A percentile compares a stretch with the other conserved stretches of the same genome.
Conservation (phyloP, 2,113 vertebrate genomes). For the Bathybates hornii region DNA sequence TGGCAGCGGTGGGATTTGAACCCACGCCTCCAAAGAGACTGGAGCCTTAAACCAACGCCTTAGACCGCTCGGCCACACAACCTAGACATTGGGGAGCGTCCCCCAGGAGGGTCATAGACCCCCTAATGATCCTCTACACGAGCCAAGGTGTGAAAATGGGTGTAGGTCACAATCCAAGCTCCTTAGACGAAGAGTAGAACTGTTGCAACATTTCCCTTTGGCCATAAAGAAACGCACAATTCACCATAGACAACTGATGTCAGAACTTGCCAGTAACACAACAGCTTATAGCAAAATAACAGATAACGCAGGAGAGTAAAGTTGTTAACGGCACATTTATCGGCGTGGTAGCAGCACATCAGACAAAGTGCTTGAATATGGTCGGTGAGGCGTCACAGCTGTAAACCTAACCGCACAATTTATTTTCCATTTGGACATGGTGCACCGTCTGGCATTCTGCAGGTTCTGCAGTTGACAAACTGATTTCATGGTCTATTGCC, state of each 20-base stretch:
- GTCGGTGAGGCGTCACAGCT: background rate
- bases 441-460: background rate
- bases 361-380: background rate
- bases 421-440: background rate
- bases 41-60: background rate
- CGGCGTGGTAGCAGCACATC: background rate
- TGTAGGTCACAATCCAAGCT: background rate
- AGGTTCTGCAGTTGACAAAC: background rate
- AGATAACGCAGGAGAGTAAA: background rate
- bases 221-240: background rate
- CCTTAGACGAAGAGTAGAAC: accelerated
- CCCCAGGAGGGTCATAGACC: background rate
- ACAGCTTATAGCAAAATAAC: background rate
- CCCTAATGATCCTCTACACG: background rate
- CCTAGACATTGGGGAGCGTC: accelerated
- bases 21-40: background rate
- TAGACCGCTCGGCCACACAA: background rate
- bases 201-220: background rate
- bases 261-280: background rate
- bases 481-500: background rate
- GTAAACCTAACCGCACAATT: background rate
- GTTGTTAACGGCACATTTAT: background rate
- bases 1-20: background rate
- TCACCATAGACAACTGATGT: background rate
- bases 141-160: background rate